Evolutionary conservation across 2,113 vertebrate species (phyloP).

Genomic region (Sclerurus mexicanus): DNA sequence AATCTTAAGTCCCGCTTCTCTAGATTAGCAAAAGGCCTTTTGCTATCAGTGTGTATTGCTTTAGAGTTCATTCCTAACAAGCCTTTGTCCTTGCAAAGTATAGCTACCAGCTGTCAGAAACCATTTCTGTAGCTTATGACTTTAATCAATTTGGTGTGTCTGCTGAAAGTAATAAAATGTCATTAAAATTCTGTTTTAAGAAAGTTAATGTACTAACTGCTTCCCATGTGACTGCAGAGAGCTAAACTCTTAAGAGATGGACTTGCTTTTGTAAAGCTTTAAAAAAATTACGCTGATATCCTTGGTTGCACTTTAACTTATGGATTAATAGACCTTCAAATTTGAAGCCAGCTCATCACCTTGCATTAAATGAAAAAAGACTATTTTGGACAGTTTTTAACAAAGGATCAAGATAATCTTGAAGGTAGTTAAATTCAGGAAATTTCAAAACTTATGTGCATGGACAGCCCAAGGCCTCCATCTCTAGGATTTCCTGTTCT

Average conservation of each 20-base stretch:
- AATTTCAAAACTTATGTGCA: neutral
- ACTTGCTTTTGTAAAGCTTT: neutral
- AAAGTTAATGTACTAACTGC: neutral
- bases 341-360: neutral
- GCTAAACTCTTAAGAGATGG: neutral
- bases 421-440: neutral
- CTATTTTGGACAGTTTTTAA: neutral
- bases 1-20: neutral
- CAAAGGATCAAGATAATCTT: neutral
- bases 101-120: conserved; percentile 18
- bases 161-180: conserved; percentile 36
- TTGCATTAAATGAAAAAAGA: neutral
- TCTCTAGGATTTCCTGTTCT: neutral
- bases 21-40: conserved; percentile 5
- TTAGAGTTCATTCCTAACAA: neutral
- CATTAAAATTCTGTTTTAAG: conserved; percentile 28
- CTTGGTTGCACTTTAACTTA: neutral
- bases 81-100: conserved; percentile 6
- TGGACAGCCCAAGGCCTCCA: neutral
- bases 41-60: neutral
- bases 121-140: neutral
- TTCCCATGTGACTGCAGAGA: neutral
- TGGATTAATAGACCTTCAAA: conserved; percentile 16
- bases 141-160: conserved; percentile 5
- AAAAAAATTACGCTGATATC: neutral